Evolutionary conservation across 30 jellyfish, hydroid and myxozoan species (phyloP), one percentile per base, ranked within the genome.

Genomic region (Chrysaora quinquecirrha): DNA sequence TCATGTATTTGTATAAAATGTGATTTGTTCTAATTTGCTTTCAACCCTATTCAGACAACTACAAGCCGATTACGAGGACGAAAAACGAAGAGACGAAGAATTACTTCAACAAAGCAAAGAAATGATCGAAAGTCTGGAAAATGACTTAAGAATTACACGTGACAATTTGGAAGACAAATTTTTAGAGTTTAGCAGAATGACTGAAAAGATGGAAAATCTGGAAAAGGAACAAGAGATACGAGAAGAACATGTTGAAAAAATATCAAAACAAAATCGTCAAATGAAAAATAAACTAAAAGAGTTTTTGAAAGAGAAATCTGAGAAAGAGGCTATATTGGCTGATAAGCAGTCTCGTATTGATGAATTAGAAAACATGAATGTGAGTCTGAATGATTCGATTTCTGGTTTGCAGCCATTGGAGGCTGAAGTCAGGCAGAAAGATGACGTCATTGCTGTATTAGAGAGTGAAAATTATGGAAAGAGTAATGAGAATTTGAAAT

Each of bases 261-360:
- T 46, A 20, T 10, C 89, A n/a, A 79, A 79, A 29, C 89, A 79
- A 31, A 79, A 79, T 52, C 52, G 61, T 20, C 69, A 62, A 66
- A 63, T 79, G 89, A 79, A 79, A 58, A 48, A 30, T 10, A 79
- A 79, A 67, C 48, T 79, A 35, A 79, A 79, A 54, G 89, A 64
- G 24, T 12, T 79, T 23, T 46, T 79, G 0, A 79, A 48, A 43
- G 89, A 79, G 22, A 43, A 67, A 22, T 22, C 83, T 19, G 89
- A 79, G 22, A 79, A 66, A 27, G 89, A 79, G 1, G 30, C 32
- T n/a, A 6, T 30, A 49, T 12, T 64, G 27, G 21, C 18, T 48
- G 89, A 79, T 14, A 79, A 79, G 34, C 70, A 79, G 6, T 64
- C 63, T 1, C 64, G 89, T 4, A 30, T 79, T 3, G 82, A 65